Evolutionary conservation across 1,140 invertebrate genomes (phyloP).

Genomic region (Colletes gigas): DNA sequence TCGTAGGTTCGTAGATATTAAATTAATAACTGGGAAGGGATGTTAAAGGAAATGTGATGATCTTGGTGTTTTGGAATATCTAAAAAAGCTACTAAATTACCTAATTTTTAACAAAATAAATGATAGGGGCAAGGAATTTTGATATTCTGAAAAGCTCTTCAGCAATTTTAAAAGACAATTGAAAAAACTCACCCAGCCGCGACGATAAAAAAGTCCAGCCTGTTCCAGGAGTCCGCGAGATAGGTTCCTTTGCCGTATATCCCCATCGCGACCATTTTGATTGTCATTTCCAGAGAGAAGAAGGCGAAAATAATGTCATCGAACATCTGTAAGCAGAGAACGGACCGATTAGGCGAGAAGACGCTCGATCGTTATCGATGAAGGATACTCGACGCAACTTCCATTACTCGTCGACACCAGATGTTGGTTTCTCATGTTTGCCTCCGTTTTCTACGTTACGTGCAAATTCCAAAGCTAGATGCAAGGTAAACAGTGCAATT

Average conservation of each 20-base stretch:
- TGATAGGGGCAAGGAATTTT: too few relatives aligned
- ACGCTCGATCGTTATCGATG: conserved; percentile 51
- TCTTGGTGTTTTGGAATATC: too few relatives aligned
- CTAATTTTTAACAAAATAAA: too few relatives aligned
- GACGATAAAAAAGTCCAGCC: conserved; percentile 99
- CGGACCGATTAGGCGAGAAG: conserved; percentile 7
- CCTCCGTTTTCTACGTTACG: conserved; percentile 1
- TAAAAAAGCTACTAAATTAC: too few relatives aligned
- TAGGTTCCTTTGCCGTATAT: conserved; percentile 96
- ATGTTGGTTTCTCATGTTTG: conserved; percentile 26
- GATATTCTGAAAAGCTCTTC: too few relatives aligned
- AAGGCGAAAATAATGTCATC: conserved; percentile 99
- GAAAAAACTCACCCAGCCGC: conserved; percentile 90
- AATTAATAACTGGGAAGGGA: too few relatives aligned
- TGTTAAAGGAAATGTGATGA: too few relatives aligned
- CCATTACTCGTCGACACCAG: conserved; percentile 43
- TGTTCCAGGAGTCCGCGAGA: conserved; percentile 98
- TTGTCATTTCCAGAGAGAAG: conserved; percentile 97
- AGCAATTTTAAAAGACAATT: background rate
- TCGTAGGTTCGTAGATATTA: too few relatives aligned
- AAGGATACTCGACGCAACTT: conserved; percentile 39
- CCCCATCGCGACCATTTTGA: conserved; percentile 99
- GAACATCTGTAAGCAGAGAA: conserved; percentile 87
- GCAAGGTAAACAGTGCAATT: conserved; percentile 31
- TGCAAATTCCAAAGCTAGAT: background rate